phyloP scores from a whole-genome alignment of 2,888 invertebrate species.

The Lissonota sp. region DNA sequence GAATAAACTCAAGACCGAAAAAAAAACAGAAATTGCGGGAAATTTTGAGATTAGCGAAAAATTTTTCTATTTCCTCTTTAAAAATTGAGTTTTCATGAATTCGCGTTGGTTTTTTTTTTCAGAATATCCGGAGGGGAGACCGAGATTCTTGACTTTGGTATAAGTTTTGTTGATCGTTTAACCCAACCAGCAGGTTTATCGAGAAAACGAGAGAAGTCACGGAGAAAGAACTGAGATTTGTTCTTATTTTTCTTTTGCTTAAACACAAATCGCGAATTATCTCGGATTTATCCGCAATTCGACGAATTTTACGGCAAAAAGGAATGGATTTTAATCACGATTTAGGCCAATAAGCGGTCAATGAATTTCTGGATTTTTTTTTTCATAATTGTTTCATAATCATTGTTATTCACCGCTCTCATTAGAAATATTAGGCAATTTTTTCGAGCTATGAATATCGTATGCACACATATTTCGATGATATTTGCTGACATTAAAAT shows the following conservation, averaged over 20 bases:
- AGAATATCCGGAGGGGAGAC: not conserved
- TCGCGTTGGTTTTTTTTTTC: no score
- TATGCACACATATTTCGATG: no score
- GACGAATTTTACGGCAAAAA: no score
- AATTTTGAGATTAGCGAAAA: constrained; percentile 2
- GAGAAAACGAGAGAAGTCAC: constrained; percentile 1
- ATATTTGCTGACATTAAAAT: no score
- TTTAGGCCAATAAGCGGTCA: constrained; percentile 28
- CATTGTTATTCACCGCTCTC: no score
- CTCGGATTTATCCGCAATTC: not conserved
- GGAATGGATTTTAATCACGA: no score
- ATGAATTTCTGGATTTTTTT: not conserved
- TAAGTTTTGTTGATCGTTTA: constrained; percentile 13
- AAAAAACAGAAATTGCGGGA: not conserved
- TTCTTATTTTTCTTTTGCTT: not conserved
- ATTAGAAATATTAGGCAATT: no score
- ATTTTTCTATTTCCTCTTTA: not conserved
- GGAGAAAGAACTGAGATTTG: not conserved
- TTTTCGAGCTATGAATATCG: no score
- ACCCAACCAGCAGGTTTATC: constrained; percentile 62
- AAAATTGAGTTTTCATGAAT: no score
- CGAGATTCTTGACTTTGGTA: not conserved
- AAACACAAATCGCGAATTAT: constrained; percentile 6
- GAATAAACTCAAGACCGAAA: constrained; percentile 16
- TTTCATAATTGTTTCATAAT: not conserved